Percentiles rank a stretch among this genome's conserved stretches.
These are phyloP conservation scores for Diarsia dahlii DNA, from an alignment of 2,888 invertebrate genomes.

Conservation along the genomic window DNA sequence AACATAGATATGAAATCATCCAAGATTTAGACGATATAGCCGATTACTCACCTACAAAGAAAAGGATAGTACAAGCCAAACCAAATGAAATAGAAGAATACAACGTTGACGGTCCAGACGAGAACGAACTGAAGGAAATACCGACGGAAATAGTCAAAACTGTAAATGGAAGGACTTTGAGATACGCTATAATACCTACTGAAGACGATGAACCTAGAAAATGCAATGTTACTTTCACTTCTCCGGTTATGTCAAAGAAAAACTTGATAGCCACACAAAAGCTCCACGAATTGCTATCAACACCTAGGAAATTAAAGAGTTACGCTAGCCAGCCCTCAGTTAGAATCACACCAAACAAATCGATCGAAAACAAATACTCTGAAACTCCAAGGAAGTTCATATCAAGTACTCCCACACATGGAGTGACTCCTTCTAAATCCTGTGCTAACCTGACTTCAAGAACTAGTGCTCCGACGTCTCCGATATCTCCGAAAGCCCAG, in stretches of 20 bases:
- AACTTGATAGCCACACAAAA: conserved; percentile 94
- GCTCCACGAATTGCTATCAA: conserved; percentile 93
- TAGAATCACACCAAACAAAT: conserved; percentile 83
- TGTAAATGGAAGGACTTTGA: conserved; percentile 90
- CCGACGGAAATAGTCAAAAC: conserved; percentile 91
- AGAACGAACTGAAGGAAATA: conserved; percentile 90
- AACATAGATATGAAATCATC: conserved; percentile 90
- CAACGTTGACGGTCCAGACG: conserved; percentile 90
- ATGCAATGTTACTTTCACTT: conserved; percentile 84
- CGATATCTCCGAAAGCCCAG: conserved; percentile 89
- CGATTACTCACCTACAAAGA: conserved; percentile 88
- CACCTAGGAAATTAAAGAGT: conserved; percentile 92
- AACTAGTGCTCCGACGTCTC: conserved; percentile 76
- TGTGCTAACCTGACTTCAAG: conserved; percentile 85
- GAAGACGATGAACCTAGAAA: conserved; percentile 89
- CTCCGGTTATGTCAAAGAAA: conserved; percentile 88
- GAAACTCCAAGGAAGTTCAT: conserved; percentile 72
- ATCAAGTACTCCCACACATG: conserved; percentile 85
- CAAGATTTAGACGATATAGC: conserved; percentile 83
- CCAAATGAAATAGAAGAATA: conserved; percentile 88
- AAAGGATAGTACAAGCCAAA: conserved; percentile 85
- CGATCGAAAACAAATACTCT: conserved; percentile 50
- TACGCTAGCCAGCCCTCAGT: conserved; percentile 90
- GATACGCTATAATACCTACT: conserved; percentile 91
- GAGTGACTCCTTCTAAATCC: conserved; percentile 86